Conservation (phyloP, 2,888 invertebrate genomes). For the Orchesellides sinensis region DNA sequence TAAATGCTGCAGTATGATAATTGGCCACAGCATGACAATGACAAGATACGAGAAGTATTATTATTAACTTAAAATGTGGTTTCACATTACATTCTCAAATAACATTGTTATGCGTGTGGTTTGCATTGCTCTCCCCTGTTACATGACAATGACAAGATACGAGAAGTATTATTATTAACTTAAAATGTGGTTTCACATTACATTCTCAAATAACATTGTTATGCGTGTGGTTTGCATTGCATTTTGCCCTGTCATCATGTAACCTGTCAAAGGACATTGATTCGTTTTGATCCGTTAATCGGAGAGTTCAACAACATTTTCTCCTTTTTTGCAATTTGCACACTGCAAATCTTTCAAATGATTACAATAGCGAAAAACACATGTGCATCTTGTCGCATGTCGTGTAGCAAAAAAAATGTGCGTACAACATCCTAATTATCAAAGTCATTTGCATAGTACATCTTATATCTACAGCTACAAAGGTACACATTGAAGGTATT, state of each 20-base stretch:
- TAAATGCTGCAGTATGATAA: slow-evolving; percentile 8
- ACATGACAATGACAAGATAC: slow-evolving; percentile 21
- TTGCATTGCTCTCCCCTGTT: slow-evolving; percentile 12
- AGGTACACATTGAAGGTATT: no score
- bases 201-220: background rate
- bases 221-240: background rate
- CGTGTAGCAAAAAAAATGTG: no score
- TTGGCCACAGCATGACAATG: slow-evolving; percentile 23
- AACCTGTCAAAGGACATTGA: slow-evolving; percentile 23
- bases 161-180: background rate
- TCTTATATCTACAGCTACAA: no score
- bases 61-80: background rate
- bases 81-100: background rate
- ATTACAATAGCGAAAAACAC: slow-evolving; percentile 4
- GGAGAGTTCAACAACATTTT: slow-evolving; percentile 38
- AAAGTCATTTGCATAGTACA: no score
- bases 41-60: slow-evolving; percentile 4
- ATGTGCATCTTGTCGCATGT: background rate
- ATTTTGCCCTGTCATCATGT: slow-evolving; percentile 24
- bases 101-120: background rate
- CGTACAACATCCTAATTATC: no score
- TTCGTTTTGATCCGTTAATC: slow-evolving; percentile 45
- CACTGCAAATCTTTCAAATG: slow-evolving; percentile 11
- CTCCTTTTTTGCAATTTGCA: slow-evolving; percentile 40
- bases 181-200: background rate